Evolutionary conservation across 1,140 invertebrate genomes (phyloP), one percentile per base, ranked within the genome.

Genomic region (Drosophila triauraria): DNA sequence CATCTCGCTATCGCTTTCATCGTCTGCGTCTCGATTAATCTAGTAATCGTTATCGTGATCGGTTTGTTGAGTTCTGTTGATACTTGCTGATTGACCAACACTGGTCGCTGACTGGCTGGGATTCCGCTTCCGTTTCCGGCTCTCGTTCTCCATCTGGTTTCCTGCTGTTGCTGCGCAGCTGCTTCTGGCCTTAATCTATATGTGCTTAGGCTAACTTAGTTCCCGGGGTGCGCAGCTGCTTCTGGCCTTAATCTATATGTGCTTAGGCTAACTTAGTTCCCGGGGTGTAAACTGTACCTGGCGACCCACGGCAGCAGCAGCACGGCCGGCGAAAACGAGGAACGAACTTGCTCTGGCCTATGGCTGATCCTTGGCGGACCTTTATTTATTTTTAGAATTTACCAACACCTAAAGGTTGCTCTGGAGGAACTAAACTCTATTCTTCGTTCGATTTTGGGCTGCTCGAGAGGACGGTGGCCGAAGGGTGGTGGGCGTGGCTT

Each of bases 271-370:
- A 44, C 76, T 75, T 74, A 79, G 58, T 32, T 61, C 32, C 80
- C 64, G 42, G 42, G 48, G 44, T 87, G 84, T 84, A 90, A 88
- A 88, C 84, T 88, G 85, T 84, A 84, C 80, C 70, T 75, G 62
- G 63, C 75, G 48, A 44, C 42, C 30, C 23, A 25, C 38, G 43
- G 30, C 71, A 75, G 62, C 82, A 86, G 70, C 53, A 20, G 44
- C 32, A 30, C 50, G 57, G 42, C 58, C 23, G 42, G 27, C 38
- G 61, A 42, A 76, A 86, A 76, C 72, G 23, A 71, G 40, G 8
- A 77, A 64, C 53, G 27, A 80, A 80, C 47, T 69, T 75, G 69
- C 42, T 58, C 60, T 71, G 61, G 84, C 62, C 84, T 88, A 88
- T 88, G 67, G 84, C 47, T 63, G 58, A 46, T 56, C 53, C 20